phyloP scores from a whole-genome alignment of 2,797 vertebrate species.

The Orestias chungarensis region DNA sequence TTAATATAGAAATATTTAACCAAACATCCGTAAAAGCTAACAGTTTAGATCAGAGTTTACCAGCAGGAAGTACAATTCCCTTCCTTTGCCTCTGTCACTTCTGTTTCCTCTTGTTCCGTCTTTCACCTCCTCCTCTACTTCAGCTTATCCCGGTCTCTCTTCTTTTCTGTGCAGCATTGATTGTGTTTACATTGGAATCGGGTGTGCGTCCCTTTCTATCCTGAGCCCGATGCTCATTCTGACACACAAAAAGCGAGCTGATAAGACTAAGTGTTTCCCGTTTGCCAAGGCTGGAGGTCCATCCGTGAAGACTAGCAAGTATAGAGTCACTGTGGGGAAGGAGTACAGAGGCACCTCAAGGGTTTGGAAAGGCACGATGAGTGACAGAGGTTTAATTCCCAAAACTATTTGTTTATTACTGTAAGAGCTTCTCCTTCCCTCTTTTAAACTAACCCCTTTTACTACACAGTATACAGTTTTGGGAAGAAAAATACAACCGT shows the following conservation, averaged over 20 bases:
- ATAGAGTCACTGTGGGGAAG: slow-evolving; percentile 6
- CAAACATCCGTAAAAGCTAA: background rate
- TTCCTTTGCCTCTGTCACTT: slow-evolving; percentile 40
- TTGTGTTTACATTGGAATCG: slow-evolving; percentile 65
- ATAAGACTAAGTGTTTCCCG: slow-evolving; percentile 79
- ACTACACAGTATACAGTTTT: slow-evolving; percentile 1
- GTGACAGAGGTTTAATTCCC: background rate
- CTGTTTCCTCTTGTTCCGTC: slow-evolving; percentile 20
- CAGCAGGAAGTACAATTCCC: slow-evolving; percentile 49
- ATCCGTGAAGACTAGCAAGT: slow-evolving; percentile 23
- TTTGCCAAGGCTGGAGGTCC: slow-evolving; percentile 59
- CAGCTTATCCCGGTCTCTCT: slow-evolving; percentile 17
- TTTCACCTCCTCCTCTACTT: background rate
- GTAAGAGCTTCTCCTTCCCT: background rate
- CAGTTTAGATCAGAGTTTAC: background rate
- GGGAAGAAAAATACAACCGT: slow-evolving; percentile 8
- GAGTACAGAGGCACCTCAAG: slow-evolving; percentile 12
- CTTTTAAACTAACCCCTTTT: background rate
- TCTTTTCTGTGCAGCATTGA: slow-evolving; percentile 31
- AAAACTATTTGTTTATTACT: background rate
- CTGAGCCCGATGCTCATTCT: slow-evolving; percentile 61
- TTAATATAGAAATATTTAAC: background rate
- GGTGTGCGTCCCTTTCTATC: slow-evolving; percentile 59
- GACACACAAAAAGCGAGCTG: slow-evolving; percentile 60
- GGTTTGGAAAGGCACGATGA: slow-evolving; percentile 6